These are phyloP conservation scores for Cochlearius cochlearius DNA, from an alignment of 2,113 vertebrate genomes.

Conservation along the genomic window DNA sequence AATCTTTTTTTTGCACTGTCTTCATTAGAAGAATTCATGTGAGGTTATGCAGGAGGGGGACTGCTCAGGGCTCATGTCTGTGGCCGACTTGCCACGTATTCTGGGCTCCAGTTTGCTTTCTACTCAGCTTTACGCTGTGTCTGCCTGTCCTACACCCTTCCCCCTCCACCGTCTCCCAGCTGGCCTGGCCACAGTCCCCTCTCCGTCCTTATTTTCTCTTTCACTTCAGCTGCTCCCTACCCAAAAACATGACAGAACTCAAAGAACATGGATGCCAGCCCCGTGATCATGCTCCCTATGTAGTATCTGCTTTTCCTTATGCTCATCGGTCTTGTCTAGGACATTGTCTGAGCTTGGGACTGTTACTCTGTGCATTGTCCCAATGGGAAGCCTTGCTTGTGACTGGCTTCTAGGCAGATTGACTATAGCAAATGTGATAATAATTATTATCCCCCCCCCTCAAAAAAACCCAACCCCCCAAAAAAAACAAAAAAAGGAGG, in stretches of 20 bases:
- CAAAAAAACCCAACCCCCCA: accelerated
- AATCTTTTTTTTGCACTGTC: neutral
- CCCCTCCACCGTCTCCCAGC: neutral
- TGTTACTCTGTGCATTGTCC: neutral
- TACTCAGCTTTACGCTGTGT: accelerated
- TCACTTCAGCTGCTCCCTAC: neutral
- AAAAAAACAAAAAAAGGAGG: neutral
- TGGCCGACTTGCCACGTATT: neutral
- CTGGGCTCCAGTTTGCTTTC: neutral
- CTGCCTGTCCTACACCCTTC: neutral
- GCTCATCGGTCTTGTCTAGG: neutral
- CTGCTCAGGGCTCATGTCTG: neutral
- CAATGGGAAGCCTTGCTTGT: neutral
- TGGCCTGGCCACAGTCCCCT: neutral
- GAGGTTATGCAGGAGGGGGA: neutral
- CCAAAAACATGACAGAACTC: neutral
- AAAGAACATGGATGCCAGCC: neutral
- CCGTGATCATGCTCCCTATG: neutral
- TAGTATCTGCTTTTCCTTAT: neutral
- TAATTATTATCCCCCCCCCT: neutral
- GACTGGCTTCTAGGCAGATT: neutral
- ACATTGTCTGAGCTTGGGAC: neutral
- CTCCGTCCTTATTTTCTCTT: neutral
- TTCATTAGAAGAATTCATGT: neutral
- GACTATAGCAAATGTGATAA: neutral